Evolutionary conservation across 2,797 vertebrate species (phyloP), one percentile per base, ranked within the genome.

Genomic region (Tragelaphus oryx): DNA sequence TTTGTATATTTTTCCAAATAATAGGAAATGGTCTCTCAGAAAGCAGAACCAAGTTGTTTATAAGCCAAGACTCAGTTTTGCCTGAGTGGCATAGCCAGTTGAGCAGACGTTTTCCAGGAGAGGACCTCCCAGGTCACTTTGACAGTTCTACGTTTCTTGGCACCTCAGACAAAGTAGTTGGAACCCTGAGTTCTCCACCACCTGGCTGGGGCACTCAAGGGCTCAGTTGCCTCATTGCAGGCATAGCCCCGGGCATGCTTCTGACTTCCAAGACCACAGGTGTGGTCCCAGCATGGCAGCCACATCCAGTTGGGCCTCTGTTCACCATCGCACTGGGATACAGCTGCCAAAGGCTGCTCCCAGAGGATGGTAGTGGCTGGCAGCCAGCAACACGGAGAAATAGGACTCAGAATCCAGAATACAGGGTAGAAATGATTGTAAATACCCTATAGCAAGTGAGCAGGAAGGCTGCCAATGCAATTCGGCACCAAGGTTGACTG

Each of bases 271-370:
- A 91, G 79, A 68, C 52, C 90, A 92, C 76, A 94, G 97, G 71
- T 97, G 75, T 60, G 75, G 76, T 59, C 90, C 88, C 24, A 91
- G 85, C 60, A 9, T 76, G 57, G 16, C 11, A 6, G 16, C 26
- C 1, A 3, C 18, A 2, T 81, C 90, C 44, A 52, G 3, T n/a
- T 46, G 87, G 79, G 10, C 82, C 54, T 87, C 71, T 80, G 41
- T 22, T 89, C 3, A 3, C 76, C 60, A 52, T 48, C 28, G 28
- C 90, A 71, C 68, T 9, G 82, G 60, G n/a, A 22, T 37, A 52
- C 87, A 97, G 86, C 93, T 96, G 89, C 37, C 30, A 91, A 87
- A 81, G 91, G 54, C 88, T 68, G 59, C 75, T 96, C 97, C 92
- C 93, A 93, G 65, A 89, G 74, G 62, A 84, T 83, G 6, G 0